phyloP scores from a whole-genome alignment of 2,113 vertebrate genomes.

The Poicephalus meyeri region DNA sequence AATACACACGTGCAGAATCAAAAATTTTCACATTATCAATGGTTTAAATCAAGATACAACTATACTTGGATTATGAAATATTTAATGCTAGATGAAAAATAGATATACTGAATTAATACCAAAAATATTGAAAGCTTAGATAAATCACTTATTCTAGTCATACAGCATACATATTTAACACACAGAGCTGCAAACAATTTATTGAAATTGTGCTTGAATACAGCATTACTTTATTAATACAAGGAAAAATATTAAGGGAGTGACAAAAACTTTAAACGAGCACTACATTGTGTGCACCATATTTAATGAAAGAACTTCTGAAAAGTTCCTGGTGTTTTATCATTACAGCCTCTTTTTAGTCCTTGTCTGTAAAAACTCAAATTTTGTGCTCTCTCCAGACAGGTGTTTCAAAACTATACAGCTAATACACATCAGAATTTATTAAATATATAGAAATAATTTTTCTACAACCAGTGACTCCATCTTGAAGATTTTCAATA shows the following conservation, averaged over 20 bases:
- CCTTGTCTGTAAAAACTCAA: not conserved
- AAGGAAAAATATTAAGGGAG: not conserved
- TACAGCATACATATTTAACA: not conserved
- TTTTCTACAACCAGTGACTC: not conserved
- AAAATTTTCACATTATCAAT: not conserved
- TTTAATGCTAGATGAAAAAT: not conserved
- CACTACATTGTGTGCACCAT: not conserved
- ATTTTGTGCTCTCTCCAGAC: not conserved
- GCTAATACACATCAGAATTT: not conserved
- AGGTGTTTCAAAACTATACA: not conserved
- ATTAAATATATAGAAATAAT: not conserved
- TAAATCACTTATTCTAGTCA: not conserved
- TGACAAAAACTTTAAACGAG: not conserved
- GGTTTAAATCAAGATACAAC: not conserved
- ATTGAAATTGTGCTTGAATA: not conserved
- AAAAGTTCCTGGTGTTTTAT: not conserved
- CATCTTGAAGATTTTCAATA: not conserved
- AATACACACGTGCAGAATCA: not conserved
- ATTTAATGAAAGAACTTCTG: conserved; percentile 1
- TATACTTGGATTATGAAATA: not conserved
- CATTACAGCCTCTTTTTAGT: not conserved
- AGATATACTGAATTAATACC: not conserved
- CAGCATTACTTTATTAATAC: not conserved
- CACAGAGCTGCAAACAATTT: not conserved
- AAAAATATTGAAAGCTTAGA: not conserved